Percentiles rank a stretch among this genome's conserved stretches.
phyloP scores from a whole-genome alignment of 2,797 vertebrate genomes.

The Acomys russatus region DNA sequence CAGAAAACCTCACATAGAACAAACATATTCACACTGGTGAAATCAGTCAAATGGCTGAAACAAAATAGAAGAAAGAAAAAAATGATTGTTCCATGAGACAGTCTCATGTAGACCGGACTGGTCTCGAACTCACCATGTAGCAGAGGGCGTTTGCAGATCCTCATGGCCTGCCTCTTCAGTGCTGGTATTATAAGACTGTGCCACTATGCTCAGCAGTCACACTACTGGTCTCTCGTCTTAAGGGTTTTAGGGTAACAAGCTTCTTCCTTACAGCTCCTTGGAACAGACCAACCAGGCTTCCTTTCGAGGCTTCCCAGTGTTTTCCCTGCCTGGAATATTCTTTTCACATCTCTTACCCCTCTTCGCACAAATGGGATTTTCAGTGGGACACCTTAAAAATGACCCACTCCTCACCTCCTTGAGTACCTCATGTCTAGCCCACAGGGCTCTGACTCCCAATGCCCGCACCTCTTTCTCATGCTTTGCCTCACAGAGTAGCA shows the following conservation, averaged over 20 bases:
- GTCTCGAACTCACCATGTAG: not conserved
- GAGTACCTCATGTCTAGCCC: not conserved
- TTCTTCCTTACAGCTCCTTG: not conserved
- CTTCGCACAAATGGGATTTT: not conserved
- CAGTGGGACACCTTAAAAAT: not conserved
- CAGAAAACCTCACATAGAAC: not conserved
- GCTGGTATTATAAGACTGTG: not conserved
- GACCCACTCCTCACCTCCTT: not conserved
- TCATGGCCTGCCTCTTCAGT: not conserved
- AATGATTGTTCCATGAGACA: not conserved
- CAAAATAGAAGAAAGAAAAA: not conserved
- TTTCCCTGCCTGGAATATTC: not conserved
- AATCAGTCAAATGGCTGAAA: not conserved
- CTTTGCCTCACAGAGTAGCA: not conserved
- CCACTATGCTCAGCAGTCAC: not conserved
- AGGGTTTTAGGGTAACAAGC: not conserved
- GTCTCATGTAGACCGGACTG: not conserved
- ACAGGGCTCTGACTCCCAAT: not conserved
- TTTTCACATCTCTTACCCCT: not conserved
- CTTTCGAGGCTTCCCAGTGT: not conserved
- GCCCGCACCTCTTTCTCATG: fast-evolving
- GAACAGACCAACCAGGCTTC: not conserved
- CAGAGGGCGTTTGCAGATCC: not conserved
- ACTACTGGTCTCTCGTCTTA: not conserved
- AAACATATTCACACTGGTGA: conserved; percentile 1